Percentiles rank a stretch among this genome's conserved stretches.
Evolutionary conservation across 2,888 invertebrate species (phyloP).

Genomic region (Tineola bisselliella): DNA sequence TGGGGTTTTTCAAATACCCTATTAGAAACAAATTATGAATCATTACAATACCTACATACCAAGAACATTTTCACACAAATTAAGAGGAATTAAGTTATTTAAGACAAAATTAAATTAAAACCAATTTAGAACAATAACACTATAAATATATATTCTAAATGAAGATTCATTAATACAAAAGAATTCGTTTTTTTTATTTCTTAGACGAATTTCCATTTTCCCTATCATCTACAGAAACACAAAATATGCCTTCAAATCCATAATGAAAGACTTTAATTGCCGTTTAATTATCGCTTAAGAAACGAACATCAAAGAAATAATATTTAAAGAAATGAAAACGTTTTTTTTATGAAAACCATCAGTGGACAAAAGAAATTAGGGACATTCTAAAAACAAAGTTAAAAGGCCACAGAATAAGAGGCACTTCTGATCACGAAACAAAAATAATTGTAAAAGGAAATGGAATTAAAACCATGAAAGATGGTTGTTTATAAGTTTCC

Average conservation of each 20-base stretch:
- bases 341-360: conserved; percentile 19
- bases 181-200: background rate
- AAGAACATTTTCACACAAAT: no score
- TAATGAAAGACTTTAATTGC: conserved; percentile 3
- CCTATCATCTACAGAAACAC: background rate
- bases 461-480: conserved; percentile 42
- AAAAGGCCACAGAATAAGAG: conserved; percentile 24
- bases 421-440: conserved; percentile 26
- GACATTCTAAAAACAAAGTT: conserved; percentile 24
- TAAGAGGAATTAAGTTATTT: no score
- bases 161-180: background rate
- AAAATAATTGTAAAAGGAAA: conserved; percentile 38
- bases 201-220: background rate
- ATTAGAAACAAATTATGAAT: no score
- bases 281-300: background rate
- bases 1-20: no score
- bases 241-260: background rate
- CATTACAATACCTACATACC: no score
- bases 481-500: conserved; percentile 27
- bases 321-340: conserved; percentile 9
- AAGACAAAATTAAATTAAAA: no score
- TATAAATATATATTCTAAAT: no score
- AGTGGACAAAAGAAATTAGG: conserved; percentile 25
- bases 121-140: no score
- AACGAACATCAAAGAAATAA: conserved; percentile 10